A percentile compares a stretch with the other conserved stretches of the same genome.
Conservation (phyloP, 2,113 vertebrate species). For the Tupaia chinensis region DNA sequence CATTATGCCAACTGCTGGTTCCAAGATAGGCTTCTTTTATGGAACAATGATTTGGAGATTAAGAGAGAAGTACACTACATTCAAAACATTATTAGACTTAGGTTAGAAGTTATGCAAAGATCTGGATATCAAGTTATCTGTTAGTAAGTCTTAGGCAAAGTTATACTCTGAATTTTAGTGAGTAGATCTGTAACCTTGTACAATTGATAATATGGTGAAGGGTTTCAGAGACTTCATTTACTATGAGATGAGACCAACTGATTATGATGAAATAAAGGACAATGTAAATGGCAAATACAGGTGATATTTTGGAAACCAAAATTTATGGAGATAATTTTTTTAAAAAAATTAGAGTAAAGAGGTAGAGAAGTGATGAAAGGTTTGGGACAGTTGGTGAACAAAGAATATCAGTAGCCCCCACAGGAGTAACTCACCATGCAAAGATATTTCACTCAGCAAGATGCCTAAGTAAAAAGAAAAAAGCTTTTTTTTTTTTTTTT, state of each 20-base stretch:
- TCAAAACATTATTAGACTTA: not conserved
- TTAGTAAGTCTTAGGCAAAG: not conserved
- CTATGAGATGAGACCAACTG: not conserved
- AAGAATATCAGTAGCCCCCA: not conserved
- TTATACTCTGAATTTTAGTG: not conserved
- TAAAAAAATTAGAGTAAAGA: not conserved
- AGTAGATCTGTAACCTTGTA: not conserved
- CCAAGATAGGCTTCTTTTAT: too few relatives aligned
- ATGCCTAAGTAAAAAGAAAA: not conserved
- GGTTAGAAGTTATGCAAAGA: not conserved
- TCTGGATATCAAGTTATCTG: not conserved
- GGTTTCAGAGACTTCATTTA: not conserved
- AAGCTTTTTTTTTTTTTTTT: too few relatives aligned
- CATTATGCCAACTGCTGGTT: too few relatives aligned
- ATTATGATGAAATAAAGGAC: not conserved
- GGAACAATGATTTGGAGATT: not conserved
- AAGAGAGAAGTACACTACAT: not conserved
- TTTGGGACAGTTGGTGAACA: not conserved
- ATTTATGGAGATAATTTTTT: not conserved
- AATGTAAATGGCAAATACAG: conserved; percentile 17
- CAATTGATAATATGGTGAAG: not conserved
- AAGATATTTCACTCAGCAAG: not conserved
- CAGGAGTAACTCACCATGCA: not conserved
- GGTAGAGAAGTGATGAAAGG: not conserved
- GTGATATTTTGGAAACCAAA: not conserved